phyloP scores from a whole-genome alignment of 2,113 vertebrate genomes.

The Proterorhinus semilunaris region DNA sequence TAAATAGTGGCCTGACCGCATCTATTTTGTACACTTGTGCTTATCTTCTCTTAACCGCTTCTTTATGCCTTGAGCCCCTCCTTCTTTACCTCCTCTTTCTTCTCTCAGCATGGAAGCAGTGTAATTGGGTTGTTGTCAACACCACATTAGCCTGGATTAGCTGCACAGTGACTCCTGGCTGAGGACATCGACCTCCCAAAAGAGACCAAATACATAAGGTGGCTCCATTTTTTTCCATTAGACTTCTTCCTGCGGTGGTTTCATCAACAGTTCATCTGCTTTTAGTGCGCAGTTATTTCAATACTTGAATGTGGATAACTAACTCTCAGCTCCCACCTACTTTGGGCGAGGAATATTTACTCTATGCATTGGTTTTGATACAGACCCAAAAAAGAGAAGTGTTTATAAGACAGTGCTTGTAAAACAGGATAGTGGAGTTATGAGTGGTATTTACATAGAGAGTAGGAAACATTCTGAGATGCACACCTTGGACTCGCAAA shows the following conservation, averaged over 20 bases:
- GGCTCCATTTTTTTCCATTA: background rate
- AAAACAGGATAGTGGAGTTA: too few relatives aligned
- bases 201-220: conserved; percentile 27
- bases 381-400: too few relatives aligned
- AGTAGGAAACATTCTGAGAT: too few relatives aligned
- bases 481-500: too few relatives aligned
- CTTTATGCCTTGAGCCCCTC: conserved; percentile 24
- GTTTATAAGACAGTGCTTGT: too few relatives aligned
- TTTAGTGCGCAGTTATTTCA: background rate
- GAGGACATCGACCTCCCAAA: conserved; percentile 47
- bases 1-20: background rate
- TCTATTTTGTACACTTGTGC: conserved; percentile 5
- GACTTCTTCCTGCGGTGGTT: background rate
- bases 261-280: background rate
- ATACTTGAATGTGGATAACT: background rate
- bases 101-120: conserved; percentile 63
- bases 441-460: too few relatives aligned
- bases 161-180: conserved; percentile 60
- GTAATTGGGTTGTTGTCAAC: conserved; percentile 78
- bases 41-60: background rate
- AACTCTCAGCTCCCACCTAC: too few relatives aligned
- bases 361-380: too few relatives aligned
- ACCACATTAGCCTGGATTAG: conserved; percentile 76
- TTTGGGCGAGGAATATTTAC: too few relatives aligned
- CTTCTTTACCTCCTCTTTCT: conserved; percentile 11